Evolutionary conservation across 2,888 invertebrate genomes (phyloP).

Genomic region (Formica aserva): DNA sequence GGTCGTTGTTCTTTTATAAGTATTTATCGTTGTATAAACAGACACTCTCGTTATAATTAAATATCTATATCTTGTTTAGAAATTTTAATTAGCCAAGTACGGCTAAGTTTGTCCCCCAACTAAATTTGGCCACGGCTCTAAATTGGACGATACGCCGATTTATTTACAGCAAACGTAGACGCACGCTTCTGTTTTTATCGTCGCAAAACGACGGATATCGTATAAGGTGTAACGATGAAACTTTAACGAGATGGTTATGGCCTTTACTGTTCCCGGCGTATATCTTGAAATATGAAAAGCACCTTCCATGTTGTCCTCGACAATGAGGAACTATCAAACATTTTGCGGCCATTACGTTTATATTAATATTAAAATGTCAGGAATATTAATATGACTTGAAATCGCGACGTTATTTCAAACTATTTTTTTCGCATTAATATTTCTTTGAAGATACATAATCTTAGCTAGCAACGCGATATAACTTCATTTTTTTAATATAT

Average conservation of each 20-base stretch:
- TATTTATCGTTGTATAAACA: neutral
- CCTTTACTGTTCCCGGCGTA: neutral
- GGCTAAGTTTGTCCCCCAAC: neutral
- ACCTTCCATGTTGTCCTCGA: slow-evolving; percentile 3
- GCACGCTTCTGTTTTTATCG: slow-evolving; percentile 26
- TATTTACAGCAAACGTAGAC: slow-evolving; percentile 29
- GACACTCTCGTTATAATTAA: neutral
- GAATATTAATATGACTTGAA: neutral
- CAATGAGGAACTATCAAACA: slow-evolving; percentile 19
- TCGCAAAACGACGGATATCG: neutral
- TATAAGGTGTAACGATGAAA: slow-evolving; percentile 24
- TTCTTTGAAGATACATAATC: neutral
- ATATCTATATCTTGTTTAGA: neutral
- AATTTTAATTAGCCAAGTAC: slow-evolving; percentile 35
- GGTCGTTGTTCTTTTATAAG: slow-evolving; percentile 25
- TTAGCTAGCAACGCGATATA: neutral
- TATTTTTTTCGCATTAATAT: neutral
- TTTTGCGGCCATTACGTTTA: slow-evolving; percentile 14
- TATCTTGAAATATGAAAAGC: slow-evolving; percentile 36
- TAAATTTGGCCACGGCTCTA: slow-evolving; percentile 23
- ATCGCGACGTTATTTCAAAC: neutral
- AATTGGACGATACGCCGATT: slow-evolving; percentile 24
- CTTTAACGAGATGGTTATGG: slow-evolving; percentile 40
- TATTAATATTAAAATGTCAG: neutral
- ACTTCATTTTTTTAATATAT: neutral